These are phyloP conservation scores for Homalodisca vitripennis DNA, from an alignment of 1,140 invertebrate species.

Conservation along the genomic window DNA sequence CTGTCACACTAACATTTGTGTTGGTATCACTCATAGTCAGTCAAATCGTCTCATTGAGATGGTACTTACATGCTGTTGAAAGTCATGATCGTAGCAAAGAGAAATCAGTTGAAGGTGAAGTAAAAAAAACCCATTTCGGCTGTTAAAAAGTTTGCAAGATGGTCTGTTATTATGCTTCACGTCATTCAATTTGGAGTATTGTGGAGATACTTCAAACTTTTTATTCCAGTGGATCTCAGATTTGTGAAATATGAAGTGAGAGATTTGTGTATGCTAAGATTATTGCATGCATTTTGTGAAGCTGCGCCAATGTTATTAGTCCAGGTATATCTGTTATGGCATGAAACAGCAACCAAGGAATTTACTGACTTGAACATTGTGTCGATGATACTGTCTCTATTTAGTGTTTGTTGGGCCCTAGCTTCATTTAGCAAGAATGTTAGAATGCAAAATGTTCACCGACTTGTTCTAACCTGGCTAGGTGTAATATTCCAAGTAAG, in stretches of 20 bases:
- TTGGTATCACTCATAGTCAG: constrained; percentile 68
- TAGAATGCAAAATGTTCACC: constrained; percentile 74
- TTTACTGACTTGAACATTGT: constrained; percentile 76
- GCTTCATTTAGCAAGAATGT: constrained; percentile 89
- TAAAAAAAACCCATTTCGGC: constrained; percentile 30
- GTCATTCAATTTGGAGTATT: constrained; percentile 78
- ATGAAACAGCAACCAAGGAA: constrained; percentile 51
- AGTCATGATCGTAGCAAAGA: constrained; percentile 31
- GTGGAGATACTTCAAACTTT: constrained; percentile 85
- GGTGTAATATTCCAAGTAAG: constrained; percentile 77
- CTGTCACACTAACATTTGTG: constrained; percentile 65
- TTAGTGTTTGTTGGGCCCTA: constrained; percentile 86
- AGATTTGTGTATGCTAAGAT: constrained; percentile 72
- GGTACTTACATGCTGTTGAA: constrained; percentile 46
- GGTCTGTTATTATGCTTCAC: constrained; percentile 64
- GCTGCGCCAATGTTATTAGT: constrained; percentile 84
- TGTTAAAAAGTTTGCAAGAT: constrained; percentile 32
- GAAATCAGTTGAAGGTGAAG: constrained; percentile 33
- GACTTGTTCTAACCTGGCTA: constrained; percentile 82
- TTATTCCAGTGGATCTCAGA: constrained; percentile 80
- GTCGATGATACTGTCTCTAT: constrained; percentile 76
- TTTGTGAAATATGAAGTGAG: constrained; percentile 78
- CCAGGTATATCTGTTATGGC: constrained; percentile 72
- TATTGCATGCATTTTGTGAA: constrained; percentile 85
- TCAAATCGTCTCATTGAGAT: constrained; percentile 53